These are phyloP conservation scores for Eolophus roseicapilla DNA, from an alignment of 2,113 vertebrate species.

Conservation along the genomic window DNA sequence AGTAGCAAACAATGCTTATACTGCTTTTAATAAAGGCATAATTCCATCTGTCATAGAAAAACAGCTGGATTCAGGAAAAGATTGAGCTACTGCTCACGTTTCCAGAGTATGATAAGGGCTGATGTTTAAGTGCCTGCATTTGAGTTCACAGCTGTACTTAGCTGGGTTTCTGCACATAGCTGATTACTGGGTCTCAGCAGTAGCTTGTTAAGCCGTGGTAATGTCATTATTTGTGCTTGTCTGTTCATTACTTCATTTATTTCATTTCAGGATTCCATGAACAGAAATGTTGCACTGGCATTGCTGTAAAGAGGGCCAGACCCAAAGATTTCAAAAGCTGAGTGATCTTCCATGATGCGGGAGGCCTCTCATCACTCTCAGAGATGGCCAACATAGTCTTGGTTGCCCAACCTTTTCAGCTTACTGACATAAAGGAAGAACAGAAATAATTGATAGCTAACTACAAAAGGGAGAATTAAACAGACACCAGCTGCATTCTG, in stretches of 20 bases:
- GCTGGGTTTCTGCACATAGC: neutral
- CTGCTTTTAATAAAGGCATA: neutral
- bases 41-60: neutral
- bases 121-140: neutral
- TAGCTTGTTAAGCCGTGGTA: neutral
- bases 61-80: neutral
- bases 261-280: neutral
- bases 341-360: neutral
- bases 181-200: fast-evolving
- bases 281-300: neutral
- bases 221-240: neutral
- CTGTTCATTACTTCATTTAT: neutral
- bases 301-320: neutral
- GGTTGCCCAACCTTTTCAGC: neutral
- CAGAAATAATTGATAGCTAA: neutral
- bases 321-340: neutral
- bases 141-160: neutral
- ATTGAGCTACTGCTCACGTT: neutral
- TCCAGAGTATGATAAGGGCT: neutral
- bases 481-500: neutral
- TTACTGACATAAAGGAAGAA: neutral
- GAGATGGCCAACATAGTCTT: neutral
- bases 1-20: neutral
- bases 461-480: neutral
- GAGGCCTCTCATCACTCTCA: neutral